Evolutionary conservation across 2,113 vertebrate species (phyloP).

Genomic region (Corvus moneduloides): DNA sequence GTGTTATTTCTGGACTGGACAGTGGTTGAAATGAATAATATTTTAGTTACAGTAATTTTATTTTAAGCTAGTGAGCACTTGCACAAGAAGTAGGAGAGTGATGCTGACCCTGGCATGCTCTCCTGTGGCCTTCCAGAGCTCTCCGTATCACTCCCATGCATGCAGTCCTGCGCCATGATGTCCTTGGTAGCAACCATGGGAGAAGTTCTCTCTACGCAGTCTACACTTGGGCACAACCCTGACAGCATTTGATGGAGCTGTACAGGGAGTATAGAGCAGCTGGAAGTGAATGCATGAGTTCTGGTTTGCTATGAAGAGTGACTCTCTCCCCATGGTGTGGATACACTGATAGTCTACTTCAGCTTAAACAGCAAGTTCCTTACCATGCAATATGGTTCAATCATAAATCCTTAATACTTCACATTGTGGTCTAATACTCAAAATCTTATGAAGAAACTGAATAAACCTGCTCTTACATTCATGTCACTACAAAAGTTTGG

Average conservation of each 20-base stretch:
- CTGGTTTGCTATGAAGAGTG: background rate
- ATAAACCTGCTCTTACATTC: background rate
- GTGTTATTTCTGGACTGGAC: slow-evolving; percentile 45
- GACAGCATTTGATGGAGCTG: background rate
- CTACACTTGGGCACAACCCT: background rate
- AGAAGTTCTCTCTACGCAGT: background rate
- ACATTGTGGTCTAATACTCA: background rate
- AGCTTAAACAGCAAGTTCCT: background rate
- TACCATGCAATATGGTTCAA: background rate
- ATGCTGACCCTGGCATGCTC: background rate
- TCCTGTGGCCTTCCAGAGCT: background rate
- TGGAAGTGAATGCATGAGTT: background rate
- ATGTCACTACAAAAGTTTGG: background rate
- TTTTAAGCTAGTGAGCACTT: background rate
- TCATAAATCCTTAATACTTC: background rate
- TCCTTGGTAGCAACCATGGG: no score
- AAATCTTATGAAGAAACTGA: background rate
- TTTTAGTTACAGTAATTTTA: slow-evolving; percentile 57
- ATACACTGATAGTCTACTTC: background rate
- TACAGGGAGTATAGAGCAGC: background rate
- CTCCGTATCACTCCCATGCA: accelerated
- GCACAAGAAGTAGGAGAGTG: background rate
- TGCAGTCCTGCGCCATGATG: accelerated
- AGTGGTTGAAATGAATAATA: slow-evolving; percentile 5
- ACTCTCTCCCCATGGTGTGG: background rate